Conservation (phyloP, 2,797 vertebrate species). For the Propithecus deckenii region DNA sequence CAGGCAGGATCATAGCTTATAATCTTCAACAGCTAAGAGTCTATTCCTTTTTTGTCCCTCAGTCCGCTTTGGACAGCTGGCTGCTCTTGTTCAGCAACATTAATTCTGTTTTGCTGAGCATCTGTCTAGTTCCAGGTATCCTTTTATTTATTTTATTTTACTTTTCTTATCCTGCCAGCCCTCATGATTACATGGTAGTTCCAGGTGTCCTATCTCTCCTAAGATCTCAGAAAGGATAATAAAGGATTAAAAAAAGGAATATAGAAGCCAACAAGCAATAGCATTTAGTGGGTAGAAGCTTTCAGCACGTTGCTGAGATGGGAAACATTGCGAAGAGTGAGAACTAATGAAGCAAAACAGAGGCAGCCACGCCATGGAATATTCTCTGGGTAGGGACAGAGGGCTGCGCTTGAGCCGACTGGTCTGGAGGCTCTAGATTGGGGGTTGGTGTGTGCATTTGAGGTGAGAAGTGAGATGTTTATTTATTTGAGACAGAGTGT, state of each 20-base stretch:
- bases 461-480: neutral
- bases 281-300: neutral
- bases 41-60: neutral
- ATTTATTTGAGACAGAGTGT: too few species aligned
- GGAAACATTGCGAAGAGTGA: neutral
- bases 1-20: neutral
- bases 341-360: neutral
- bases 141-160: neutral
- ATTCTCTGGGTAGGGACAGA: too few species aligned
- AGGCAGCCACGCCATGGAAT: neutral
- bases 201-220: neutral
- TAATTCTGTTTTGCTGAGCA: neutral
- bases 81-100: neutral
- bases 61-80: neutral
- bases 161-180: too few species aligned
- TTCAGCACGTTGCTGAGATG: neutral
- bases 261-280: neutral
- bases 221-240: neutral
- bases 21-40: neutral
- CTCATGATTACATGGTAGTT: neutral
- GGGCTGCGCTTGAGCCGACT: neutral
- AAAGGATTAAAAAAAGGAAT: neutral
- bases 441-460: neutral
- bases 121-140: neutral
- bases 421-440: neutral